These are phyloP conservation scores for Drosophila emarginata DNA, from an alignment of 2,888 invertebrate genomes.

Conservation along the genomic window DNA sequence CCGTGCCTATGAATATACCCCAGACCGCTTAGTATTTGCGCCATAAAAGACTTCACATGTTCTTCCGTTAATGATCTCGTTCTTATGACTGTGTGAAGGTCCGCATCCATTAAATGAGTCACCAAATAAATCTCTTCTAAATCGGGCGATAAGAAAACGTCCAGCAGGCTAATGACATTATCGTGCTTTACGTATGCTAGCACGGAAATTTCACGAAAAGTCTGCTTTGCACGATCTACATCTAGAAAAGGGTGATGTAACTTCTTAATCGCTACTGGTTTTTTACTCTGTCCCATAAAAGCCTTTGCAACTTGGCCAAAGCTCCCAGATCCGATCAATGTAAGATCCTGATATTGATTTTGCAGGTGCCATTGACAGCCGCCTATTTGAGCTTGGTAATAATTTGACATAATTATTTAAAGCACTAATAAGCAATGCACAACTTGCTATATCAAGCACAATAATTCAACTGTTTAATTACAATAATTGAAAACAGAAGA, in stretches of 20 bases:
- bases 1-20: background rate
- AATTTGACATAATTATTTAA: too few relatives aligned
- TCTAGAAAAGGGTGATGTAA: slow-evolving; percentile 98
- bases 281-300: slow-evolving; percentile 38
- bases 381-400: background rate
- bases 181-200: slow-evolving; percentile 99
- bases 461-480: too few relatives aligned
- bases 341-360: slow-evolving; percentile 93
- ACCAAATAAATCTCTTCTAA: slow-evolving; percentile 96
- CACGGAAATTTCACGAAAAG: slow-evolving; percentile 96
- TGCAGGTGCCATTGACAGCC: slow-evolving; percentile 91
- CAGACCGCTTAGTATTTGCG: slow-evolving; percentile 93
- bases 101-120: slow-evolving; percentile 98
- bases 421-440: too few relatives aligned
- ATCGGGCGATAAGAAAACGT: slow-evolving; percentile 94
- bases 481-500: too few relatives aligned
- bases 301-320: slow-evolving; percentile 88
- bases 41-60: slow-evolving; percentile 99
- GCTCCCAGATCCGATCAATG: slow-evolving; percentile 96
- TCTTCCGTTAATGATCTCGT: slow-evolving; percentile 96
- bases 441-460: too few relatives aligned
- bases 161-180: slow-evolving; percentile 95
- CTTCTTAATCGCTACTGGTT: slow-evolving; percentile 96
- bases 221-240: slow-evolving; percentile 95
- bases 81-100: slow-evolving; percentile 95